Evolutionary conservation across 1,140 invertebrate genomes (phyloP).

Genomic region (Drosophila truncata): DNA sequence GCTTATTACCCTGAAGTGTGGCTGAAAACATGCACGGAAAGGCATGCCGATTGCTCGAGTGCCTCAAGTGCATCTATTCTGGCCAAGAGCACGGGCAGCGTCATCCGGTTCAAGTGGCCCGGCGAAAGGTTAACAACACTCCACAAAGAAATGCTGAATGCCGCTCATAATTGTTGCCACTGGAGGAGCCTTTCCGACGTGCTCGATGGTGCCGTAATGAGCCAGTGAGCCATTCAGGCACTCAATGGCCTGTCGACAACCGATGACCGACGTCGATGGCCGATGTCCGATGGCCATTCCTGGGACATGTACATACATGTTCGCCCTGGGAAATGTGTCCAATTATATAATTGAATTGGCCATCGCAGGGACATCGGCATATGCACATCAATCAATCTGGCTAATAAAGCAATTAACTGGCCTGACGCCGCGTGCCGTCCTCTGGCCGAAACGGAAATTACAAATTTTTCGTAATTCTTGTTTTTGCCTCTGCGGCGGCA

Average conservation of each 20-base stretch:
- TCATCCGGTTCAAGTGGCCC: constrained; percentile 64
- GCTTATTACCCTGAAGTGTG: constrained; percentile 44
- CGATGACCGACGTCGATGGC: not conserved
- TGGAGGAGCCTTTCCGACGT: constrained; percentile 22
- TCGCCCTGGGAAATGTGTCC: constrained; percentile 27
- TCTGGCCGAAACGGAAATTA: constrained; percentile 68
- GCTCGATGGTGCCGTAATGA: constrained; percentile 51
- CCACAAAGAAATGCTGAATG: constrained; percentile 63
- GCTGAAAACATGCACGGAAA: constrained; percentile 12
- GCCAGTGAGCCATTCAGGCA: constrained; percentile 35
- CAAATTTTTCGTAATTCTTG: constrained; percentile 46
- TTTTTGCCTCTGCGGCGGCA: constrained; percentile 45
- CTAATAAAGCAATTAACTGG: constrained; percentile 79
- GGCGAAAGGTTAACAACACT: constrained; percentile 81
- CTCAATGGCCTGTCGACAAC: constrained; percentile 37
- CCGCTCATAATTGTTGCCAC: constrained; percentile 43
- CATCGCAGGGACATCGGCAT: constrained; percentile 44
- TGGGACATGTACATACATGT: constrained; percentile 4
- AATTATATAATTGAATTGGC: constrained; percentile 78
- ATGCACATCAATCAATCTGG: constrained; percentile 66
- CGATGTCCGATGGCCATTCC: constrained; percentile 4
- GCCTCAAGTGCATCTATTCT: constrained; percentile 47
- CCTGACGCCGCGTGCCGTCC: constrained; percentile 10
- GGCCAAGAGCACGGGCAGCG: constrained; percentile 37
- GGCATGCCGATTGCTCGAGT: constrained; percentile 31